Conservation (phyloP, 2,113 vertebrate species). For the Suncus etruscus region DNA sequence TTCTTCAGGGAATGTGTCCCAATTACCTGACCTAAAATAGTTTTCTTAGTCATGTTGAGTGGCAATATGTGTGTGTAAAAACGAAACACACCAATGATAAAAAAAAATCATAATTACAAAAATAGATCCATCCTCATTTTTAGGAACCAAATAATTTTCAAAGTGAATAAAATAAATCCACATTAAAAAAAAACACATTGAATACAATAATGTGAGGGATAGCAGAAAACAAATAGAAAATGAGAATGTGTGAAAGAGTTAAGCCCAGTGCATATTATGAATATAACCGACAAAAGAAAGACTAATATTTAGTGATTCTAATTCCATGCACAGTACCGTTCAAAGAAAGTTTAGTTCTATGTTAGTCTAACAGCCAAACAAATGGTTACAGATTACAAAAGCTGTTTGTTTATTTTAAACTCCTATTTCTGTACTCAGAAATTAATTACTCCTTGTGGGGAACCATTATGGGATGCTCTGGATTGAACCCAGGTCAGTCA, state of each 20-base stretch:
- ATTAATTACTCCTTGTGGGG: no score
- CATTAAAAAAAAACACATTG: background rate
- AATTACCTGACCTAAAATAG: conserved; percentile 31
- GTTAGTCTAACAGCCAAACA: background rate
- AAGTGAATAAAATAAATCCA: conserved; percentile 6
- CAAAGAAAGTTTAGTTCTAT: background rate
- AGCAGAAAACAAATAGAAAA: background rate
- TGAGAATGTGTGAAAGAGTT: background rate
- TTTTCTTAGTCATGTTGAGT: background rate
- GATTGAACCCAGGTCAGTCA: no score
- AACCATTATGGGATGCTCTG: no score
- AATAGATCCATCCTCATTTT: conserved; percentile 11
- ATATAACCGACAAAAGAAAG: conserved; percentile 30
- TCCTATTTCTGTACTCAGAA: no score
- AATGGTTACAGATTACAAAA: conserved; percentile 4
- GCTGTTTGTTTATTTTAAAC: no score
- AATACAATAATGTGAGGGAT: background rate
- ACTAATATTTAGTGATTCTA: conserved; percentile 14
- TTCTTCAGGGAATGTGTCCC: background rate
- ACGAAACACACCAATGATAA: background rate
- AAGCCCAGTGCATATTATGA: background rate
- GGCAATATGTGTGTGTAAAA: background rate
- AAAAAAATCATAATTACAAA: background rate
- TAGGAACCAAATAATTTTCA: background rate
- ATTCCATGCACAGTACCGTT: background rate